Base-by-base conservation (phyloP, 2,113 vertebrate genomes). In the Noctilio leporinus region DNA sequence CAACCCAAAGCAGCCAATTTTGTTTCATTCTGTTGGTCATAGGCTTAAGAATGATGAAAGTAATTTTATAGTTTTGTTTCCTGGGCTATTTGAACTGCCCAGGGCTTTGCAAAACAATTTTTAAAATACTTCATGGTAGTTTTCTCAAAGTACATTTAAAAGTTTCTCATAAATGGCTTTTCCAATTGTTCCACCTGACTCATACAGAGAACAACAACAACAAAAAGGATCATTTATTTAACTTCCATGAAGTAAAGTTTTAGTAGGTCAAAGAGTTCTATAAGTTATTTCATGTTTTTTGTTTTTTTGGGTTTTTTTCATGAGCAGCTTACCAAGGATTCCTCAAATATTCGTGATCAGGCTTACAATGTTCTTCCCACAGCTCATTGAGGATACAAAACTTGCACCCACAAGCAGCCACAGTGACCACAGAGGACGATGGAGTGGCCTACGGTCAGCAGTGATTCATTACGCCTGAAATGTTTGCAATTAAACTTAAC, bases 401-500 rank as follows among this genome's bases (percentile, higher is more conserved):
- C 82, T 95, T 81, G 65, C 78, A 94, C 88, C 95, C 90, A 94
- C 85, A 83, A 30, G 86, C 77, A 95, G 49, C 95, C 87, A 33
- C 85, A 95, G 3, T 77, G 88, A 94, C 97, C 97, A 89, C 95
- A 95, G 89, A 86, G 84, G 77, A 95, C 0, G 17, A 62, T 5
- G 51, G 47, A 86, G 78, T 84, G 51, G 62, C 28, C 55, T 86
- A 22, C 2, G 72, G 92, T 89, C 22, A 35, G 73, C 57, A 67
- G 10, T 96, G 82, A 95, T 81, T 95, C 92, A 96, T 93, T 96
- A 83, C 19, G 51, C 81, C 88, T 86, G 65, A 95, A 93, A 95
- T 93, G 83, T 75, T 93, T 77, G 35, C 94, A 96, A 94, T 96
- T 95, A 97, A 97, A 92, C 75, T 93, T 96, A 95, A 97, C 89